Evolutionary conservation across 2,797 vertebrate species (phyloP).

Genomic region (Xyrichtys novacula): DNA sequence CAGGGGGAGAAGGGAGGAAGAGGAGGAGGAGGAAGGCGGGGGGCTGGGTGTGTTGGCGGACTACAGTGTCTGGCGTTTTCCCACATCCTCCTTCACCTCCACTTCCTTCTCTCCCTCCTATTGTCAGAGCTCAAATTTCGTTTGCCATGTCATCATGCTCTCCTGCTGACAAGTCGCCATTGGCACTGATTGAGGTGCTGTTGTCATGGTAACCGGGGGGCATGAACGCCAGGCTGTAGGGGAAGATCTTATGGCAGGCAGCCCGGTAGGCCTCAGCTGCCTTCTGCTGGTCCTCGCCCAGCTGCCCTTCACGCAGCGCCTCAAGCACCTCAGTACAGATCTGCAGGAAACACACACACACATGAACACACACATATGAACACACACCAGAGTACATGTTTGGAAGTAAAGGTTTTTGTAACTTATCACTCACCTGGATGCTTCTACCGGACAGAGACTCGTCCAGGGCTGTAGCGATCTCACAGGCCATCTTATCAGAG

Average conservation of each 20-base stretch:
- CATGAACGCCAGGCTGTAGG: constrained; percentile 95
- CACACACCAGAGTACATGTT: background rate
- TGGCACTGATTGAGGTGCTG: constrained; percentile 92
- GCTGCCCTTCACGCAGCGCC: constrained; percentile 89
- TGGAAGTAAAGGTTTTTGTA: background rate
- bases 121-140: constrained; percentile 88
- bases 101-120: constrained; percentile 36
- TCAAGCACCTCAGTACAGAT: constrained; percentile 92
- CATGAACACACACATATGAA: background rate
- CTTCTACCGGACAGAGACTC: constrained; percentile 90
- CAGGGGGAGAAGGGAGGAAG: background rate
- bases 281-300: constrained; percentile 93
- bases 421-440: constrained; percentile 86
- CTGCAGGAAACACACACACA: constrained; percentile 72
- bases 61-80: constrained; percentile 61
- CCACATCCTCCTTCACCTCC: constrained; percentile 65
- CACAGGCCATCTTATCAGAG: constrained; percentile 92
- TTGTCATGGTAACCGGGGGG: constrained; percentile 95
- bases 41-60: constrained; percentile 36
- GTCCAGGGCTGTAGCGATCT: constrained; percentile 91
- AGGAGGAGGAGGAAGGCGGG: background rate
- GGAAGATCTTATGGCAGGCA: constrained; percentile 92
- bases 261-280: constrained; percentile 88
- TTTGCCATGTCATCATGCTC: constrained; percentile 95
- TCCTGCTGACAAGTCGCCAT: constrained; percentile 92